Percentiles rank a stretch among this genome's conserved stretches.
Evolutionary conservation across 2,888 invertebrate genomes (phyloP).

Genomic region (Scaptomyza flava): DNA sequence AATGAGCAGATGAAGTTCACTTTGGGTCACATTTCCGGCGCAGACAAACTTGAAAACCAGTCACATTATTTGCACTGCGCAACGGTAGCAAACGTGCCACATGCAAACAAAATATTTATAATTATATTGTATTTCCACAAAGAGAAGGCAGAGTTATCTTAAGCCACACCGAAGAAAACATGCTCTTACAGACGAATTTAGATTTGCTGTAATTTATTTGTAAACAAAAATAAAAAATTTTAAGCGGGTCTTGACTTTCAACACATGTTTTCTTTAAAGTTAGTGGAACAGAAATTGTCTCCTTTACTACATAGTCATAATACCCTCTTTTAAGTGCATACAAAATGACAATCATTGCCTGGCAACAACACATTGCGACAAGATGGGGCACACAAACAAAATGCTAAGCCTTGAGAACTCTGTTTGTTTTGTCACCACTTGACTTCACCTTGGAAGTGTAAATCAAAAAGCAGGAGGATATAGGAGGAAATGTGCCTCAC

Average conservation of each 20-base stretch:
- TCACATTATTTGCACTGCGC: constrained; percentile 67
- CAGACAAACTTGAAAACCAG: constrained; percentile 54
- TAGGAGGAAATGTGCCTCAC: constrained; percentile 1
- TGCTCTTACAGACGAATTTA: neutral
- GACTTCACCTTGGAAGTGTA: constrained; percentile 47
- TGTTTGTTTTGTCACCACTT: constrained; percentile 35
- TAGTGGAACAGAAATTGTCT: no score
- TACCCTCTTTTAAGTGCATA: neutral
- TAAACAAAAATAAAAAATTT: no score
- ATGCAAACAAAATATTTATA: constrained; percentile 34
- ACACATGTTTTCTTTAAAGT: no score
- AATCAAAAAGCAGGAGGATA: constrained; percentile 10
- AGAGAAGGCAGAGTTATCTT: neutral
- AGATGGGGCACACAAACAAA: constrained; percentile 39
- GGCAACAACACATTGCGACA: constrained; percentile 58
- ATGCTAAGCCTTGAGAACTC: constrained; percentile 34
- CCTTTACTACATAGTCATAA: neutral
- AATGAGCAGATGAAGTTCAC: constrained; percentile 30
- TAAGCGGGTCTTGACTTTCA: no score
- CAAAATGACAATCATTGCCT: constrained; percentile 17
- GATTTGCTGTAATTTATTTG: no score
- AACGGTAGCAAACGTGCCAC: constrained; percentile 58
- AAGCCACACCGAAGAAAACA: neutral
- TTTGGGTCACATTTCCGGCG: constrained; percentile 61
- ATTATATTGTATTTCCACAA: constrained; percentile 23